phyloP scores from a whole-genome alignment of 2,113 vertebrate genomes.

The Odobenus rosmarus region DNA sequence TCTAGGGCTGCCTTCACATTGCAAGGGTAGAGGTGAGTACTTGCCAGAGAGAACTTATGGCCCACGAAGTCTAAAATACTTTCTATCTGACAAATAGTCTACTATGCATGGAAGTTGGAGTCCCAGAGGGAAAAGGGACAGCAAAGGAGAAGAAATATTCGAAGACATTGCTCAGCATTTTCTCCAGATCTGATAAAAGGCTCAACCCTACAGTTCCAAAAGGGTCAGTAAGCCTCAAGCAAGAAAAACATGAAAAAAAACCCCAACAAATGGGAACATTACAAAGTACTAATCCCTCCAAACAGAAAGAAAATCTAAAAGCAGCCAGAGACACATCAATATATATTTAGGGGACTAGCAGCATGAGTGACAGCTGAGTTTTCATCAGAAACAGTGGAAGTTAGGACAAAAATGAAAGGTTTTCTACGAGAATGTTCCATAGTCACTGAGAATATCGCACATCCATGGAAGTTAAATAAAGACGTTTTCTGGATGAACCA shows the following conservation, averaged over 20 bases:
- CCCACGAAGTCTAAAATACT: no score
- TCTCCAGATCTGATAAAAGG: no score
- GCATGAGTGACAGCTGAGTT: fast-evolving
- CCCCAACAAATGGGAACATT: neutral
- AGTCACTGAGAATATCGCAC: neutral
- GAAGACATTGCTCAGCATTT: neutral
- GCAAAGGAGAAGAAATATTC: neutral
- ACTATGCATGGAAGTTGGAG: fast-evolving
- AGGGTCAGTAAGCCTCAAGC: neutral
- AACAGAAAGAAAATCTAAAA: neutral
- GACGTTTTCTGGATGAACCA: neutral
- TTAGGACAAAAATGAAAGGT: neutral
- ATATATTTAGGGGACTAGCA: neutral
- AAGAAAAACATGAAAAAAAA: neutral
- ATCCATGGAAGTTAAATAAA: neutral
- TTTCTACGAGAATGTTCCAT: neutral
- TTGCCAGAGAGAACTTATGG: fast-evolving
- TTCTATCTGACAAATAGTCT: neutral
- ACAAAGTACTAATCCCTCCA: neutral
- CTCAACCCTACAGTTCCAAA: neutral
- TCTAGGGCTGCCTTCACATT: fast-evolving
- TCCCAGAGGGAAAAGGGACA: neutral
- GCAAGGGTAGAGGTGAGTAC: neutral
- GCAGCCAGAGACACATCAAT: neutral
- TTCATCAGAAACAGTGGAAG: neutral